Percentiles rank a stretch among this genome's conserved stretches.
Conservation (phyloP, 2,113 vertebrate species). For the Typhlomys cinereus region DNA sequence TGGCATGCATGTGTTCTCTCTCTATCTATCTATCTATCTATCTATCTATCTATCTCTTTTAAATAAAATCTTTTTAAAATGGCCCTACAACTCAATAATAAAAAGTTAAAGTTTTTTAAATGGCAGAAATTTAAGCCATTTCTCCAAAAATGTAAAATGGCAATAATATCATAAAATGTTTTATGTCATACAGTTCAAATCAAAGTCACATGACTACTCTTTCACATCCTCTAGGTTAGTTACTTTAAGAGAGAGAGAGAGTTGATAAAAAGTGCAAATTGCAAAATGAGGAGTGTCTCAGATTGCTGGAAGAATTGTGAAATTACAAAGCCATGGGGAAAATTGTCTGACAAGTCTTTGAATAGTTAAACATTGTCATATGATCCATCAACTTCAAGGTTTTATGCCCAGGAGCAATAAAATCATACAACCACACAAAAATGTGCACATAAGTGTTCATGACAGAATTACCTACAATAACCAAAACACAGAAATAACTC, state of each 20-base stretch:
- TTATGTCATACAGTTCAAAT: background rate
- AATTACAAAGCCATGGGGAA: background rate
- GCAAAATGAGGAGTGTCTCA: background rate
- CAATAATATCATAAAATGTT: slow-evolving; percentile 2
- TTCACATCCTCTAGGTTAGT: background rate
- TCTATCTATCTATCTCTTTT: too few relatives aligned
- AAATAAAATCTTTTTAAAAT: too few relatives aligned
- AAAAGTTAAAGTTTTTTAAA: background rate
- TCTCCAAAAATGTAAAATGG: background rate
- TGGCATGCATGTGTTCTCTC: too few relatives aligned
- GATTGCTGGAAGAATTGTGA: background rate
- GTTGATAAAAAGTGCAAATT: background rate
- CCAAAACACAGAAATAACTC: background rate
- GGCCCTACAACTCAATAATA: background rate
- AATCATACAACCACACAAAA: background rate
- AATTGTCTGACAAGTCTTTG: background rate
- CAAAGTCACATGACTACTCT: background rate
- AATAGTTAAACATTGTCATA: background rate
- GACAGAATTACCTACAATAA: background rate
- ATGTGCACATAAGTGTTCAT: background rate
- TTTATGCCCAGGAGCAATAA: background rate
- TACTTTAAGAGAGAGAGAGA: background rate
- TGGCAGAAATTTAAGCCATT: background rate
- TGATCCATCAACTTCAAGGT: background rate
- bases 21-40: too few relatives aligned